Evolutionary conservation across 1,140 invertebrate species (phyloP).

Genomic region (Reticulitermes speratus): DNA sequence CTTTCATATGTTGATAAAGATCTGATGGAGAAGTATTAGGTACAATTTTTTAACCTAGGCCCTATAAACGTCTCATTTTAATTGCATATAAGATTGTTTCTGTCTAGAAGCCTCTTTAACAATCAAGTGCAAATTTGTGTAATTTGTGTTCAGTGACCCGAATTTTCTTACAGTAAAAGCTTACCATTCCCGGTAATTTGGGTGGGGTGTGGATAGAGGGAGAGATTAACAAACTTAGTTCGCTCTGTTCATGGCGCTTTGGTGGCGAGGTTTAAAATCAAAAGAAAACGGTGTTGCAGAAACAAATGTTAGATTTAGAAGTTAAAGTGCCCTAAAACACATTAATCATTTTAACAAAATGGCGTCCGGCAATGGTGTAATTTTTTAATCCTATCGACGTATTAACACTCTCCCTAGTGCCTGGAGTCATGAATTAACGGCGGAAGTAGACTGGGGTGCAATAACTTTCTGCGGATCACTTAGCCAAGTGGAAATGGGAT

Average conservation of each 20-base stretch:
- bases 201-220: too few relatives aligned
- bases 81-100: too few relatives aligned
- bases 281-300: neutral
- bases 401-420: neutral
- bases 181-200: too few relatives aligned
- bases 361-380: neutral
- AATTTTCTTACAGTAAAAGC: neutral
- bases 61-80: too few relatives aligned
- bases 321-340: neutral
- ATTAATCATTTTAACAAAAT: neutral
- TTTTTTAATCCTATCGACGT: constrained; percentile 5
- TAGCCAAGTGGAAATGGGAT: neutral
- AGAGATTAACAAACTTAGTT: too few relatives aligned
- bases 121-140: neutral
- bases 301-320: neutral
- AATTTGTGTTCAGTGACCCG: neutral
- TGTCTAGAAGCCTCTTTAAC: neutral
- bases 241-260: neutral
- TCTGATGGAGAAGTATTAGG: too few relatives aligned
- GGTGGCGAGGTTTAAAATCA: neutral
- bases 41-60: too few relatives aligned
- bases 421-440: neutral
- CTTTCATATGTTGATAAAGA: too few relatives aligned
- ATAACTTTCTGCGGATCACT: neutral
- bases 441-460: neutral